phyloP scores from a whole-genome alignment of 2,113 vertebrate species.

The Chlorocebus sabaeus region DNA sequence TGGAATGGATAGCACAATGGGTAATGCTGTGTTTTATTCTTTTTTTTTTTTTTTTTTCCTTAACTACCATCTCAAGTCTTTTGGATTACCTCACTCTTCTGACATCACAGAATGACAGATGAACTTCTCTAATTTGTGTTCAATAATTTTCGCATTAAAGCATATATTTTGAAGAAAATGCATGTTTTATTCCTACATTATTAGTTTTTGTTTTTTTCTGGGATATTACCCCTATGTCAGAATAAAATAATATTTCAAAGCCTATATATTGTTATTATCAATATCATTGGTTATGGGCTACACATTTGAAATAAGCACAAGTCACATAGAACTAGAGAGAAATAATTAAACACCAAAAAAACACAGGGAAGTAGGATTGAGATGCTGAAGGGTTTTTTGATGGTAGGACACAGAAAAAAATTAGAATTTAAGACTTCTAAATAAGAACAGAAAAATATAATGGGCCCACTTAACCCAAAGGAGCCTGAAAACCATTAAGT shows the following conservation, averaged over 20 bases:
- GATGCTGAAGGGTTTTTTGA: background rate
- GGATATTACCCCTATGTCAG: background rate
- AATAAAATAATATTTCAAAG: conserved; percentile 9
- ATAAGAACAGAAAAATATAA: background rate
- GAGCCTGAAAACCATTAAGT: background rate
- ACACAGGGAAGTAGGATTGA: background rate
- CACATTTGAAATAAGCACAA: background rate
- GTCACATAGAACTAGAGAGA: background rate
- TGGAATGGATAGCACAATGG: background rate
- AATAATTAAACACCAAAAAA: background rate
- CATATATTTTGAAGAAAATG: background rate
- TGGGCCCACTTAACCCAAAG: background rate
- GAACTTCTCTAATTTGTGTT: background rate
- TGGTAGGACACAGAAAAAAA: background rate
- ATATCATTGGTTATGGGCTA: background rate
- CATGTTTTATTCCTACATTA: background rate
- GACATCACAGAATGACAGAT: background rate
- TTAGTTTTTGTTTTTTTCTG: background rate
- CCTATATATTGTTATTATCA: background rate
- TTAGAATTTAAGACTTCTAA: background rate
- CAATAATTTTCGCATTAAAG: background rate
- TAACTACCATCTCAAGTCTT: background rate
- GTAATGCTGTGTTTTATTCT: background rate
- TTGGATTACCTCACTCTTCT: background rate
- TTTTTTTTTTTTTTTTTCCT: background rate